These are phyloP conservation scores for Silurus meridionalis DNA, from an alignment of 2,113 vertebrate species.

Conservation along the genomic window DNA sequence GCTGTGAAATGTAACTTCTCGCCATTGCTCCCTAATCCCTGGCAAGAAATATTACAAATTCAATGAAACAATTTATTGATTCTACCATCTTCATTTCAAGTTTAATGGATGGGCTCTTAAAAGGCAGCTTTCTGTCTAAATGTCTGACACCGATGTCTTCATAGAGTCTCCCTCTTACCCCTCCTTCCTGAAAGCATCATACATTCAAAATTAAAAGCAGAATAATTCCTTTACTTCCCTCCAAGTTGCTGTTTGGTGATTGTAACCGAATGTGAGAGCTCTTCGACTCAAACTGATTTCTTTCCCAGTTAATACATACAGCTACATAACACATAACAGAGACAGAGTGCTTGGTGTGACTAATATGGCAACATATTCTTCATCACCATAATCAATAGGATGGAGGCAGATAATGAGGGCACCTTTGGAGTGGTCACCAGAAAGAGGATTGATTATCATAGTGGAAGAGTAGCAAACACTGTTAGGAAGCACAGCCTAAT, in stretches of 20 bases:
- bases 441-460: constrained; percentile 52
- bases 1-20: constrained; percentile 54
- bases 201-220: not conserved
- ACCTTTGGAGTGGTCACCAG: constrained; percentile 50
- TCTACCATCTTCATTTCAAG: constrained; percentile 41
- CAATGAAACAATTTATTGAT: constrained; percentile 52
- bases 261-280: constrained; percentile 4
- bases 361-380: constrained; percentile 33
- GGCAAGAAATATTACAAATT: constrained; percentile 43
- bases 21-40: constrained; percentile 51
- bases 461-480: constrained; percentile 44
- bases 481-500: constrained; percentile 50
- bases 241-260: not conserved
- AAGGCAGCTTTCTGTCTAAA: constrained; percentile 28
- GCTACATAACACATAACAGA: constrained; percentile 28
- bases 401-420: constrained; percentile 49
- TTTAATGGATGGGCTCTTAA: constrained; percentile 41
- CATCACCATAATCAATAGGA: constrained; percentile 55
- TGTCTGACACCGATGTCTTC: constrained; percentile 30
- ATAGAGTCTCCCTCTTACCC: not conserved
- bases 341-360: constrained; percentile 10
- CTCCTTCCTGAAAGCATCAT: not conserved
- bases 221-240: not conserved
- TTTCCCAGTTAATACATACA: constrained; percentile 20
- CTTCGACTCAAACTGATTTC: constrained; percentile 5